These are phyloP conservation scores for Pollachius pollachius DNA, from an alignment of 2,113 vertebrate genomes.

Conservation along the genomic window DNA sequence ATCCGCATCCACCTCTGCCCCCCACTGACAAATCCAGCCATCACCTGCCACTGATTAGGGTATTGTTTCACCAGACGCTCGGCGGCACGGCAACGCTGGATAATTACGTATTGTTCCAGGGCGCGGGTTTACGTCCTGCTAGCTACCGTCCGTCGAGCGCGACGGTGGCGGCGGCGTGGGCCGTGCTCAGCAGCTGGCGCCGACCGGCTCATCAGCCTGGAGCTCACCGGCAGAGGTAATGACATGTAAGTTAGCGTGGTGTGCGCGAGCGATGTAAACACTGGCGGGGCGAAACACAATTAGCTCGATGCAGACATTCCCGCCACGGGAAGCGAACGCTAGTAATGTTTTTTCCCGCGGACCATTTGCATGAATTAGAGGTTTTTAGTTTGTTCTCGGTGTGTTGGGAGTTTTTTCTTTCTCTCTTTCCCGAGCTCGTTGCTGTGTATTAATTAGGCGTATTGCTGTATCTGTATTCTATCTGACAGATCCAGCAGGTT, in stretches of 20 bases:
- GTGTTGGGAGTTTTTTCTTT: constrained; percentile 18
- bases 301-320: constrained; percentile 58
- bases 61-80: constrained; percentile 46
- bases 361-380: constrained; percentile 63
- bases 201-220: constrained; percentile 53
- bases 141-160: too few species aligned
- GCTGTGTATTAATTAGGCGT: not conserved
- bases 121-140: constrained; percentile 9
- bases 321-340: constrained; percentile 67
- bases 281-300: constrained; percentile 62
- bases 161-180: not conserved
- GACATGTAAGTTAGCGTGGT: constrained; percentile 57
- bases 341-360: constrained; percentile 55
- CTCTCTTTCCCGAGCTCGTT: constrained; percentile 6
- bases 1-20: constrained; percentile 43
- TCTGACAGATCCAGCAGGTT: too few species aligned
- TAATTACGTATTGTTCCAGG: constrained; percentile 49
- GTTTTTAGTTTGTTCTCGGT: not conserved
- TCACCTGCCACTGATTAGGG: constrained; percentile 42
- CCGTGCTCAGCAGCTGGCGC: constrained; percentile 45
- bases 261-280: constrained; percentile 62
- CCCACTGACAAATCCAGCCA: constrained; percentile 18
- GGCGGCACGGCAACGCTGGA: constrained; percentile 57
- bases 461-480: too few species aligned
- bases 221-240: constrained; percentile 52